Percentiles rank a stretch among this genome's conserved stretches.
These are phyloP conservation scores for Carabus problematicus DNA, from an alignment of 2,888 invertebrate genomes.

Conservation along the genomic window DNA sequence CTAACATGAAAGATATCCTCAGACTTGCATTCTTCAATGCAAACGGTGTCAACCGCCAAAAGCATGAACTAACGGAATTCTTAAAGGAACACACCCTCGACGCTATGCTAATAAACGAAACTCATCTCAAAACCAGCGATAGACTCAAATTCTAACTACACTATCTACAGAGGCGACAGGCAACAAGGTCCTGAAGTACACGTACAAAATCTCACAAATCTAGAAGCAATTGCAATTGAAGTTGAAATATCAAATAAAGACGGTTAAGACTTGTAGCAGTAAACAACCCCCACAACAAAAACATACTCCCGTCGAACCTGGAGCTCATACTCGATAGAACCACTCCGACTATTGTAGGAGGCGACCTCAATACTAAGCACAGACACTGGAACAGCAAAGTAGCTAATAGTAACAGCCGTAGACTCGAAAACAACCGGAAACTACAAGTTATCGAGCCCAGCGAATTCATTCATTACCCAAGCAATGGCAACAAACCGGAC, in stretches of 20 bases:
- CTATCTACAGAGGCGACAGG: constrained; percentile 38
- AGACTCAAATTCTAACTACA: neutral
- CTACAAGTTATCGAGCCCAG: neutral
- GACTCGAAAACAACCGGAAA: neutral
- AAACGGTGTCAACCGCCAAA: neutral
- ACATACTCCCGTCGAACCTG: no score
- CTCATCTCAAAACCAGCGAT: neutral
- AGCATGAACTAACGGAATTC: constrained; percentile 33
- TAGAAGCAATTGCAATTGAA: constrained; percentile 25
- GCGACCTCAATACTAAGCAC: neutral
- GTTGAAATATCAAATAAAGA: no score
- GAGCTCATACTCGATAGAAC: no score
- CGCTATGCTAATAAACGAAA: neutral
- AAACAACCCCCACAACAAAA: no score
- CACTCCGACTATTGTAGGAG: no score
- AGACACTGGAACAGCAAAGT: neutral
- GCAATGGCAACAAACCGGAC: neutral
- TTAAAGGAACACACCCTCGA: constrained; percentile 23
- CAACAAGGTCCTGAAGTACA: constrained; percentile 15
- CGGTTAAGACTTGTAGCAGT: no score
- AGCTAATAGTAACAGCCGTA: neutral
- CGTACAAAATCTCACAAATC: neutral
- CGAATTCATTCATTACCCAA: neutral
- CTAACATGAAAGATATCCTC: neutral
- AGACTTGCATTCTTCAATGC: neutral